A percentile compares a stretch with the other conserved stretches of the same genome.
phyloP scores from a whole-genome alignment of 1,140 invertebrate species.

The Drosophila littoralis region DNA sequence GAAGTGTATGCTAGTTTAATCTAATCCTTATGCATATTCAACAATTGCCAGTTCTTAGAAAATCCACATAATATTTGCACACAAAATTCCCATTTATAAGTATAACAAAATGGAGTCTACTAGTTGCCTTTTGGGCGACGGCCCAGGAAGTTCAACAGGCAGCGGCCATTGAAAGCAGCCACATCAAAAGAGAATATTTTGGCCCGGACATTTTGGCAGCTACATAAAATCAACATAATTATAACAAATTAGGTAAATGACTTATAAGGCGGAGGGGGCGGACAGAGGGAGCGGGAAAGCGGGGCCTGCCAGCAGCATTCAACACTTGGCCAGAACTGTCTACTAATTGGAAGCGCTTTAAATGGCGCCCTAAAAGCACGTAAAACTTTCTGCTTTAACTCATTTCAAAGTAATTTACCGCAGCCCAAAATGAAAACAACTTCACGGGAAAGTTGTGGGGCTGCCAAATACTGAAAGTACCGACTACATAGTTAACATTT shows the following conservation, averaged over 20 bases:
- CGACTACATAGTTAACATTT: slow-evolving; percentile 64
- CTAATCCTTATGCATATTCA: background rate
- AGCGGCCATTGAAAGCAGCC: slow-evolving; percentile 14
- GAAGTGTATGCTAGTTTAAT: background rate
- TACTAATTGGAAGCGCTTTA: slow-evolving; percentile 74
- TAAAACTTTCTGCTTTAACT: slow-evolving; percentile 58
- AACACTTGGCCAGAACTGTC: slow-evolving; percentile 35
- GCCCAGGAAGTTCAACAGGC: background rate
- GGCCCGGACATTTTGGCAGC: slow-evolving; percentile 39
- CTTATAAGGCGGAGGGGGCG: slow-evolving; percentile 10
- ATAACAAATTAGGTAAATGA: slow-evolving; percentile 76
- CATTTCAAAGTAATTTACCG: slow-evolving; percentile 80
- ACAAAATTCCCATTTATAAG: slow-evolving; percentile 3
- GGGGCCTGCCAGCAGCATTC: background rate
- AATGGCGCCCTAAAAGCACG: slow-evolving; percentile 39
- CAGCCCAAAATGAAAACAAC: slow-evolving; percentile 48
- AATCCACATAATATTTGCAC: slow-evolving; percentile 1
- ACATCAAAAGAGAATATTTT: slow-evolving; percentile 42
- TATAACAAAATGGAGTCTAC: background rate
- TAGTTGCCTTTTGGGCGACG: background rate
- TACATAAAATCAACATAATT: slow-evolving; percentile 78
- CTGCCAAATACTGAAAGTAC: background rate
- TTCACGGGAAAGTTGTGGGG: background rate
- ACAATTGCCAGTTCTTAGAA: background rate
- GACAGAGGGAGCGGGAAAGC: too few species aligned